Evolutionary conservation across 2,797 vertebrate genomes (phyloP).

Genomic region (Liasis olivaceus): DNA sequence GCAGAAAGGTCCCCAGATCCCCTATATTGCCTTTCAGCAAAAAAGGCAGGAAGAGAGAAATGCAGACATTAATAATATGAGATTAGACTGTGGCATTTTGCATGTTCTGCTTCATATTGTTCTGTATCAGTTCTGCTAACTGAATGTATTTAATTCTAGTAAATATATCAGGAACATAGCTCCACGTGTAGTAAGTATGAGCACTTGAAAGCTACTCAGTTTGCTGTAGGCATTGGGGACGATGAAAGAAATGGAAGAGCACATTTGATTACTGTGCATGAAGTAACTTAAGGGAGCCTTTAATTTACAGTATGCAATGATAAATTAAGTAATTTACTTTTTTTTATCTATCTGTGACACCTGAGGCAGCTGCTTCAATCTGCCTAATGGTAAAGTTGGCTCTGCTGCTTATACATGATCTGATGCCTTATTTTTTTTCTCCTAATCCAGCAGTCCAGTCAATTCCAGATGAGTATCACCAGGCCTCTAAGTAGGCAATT

Average conservation of each 20-base stretch:
- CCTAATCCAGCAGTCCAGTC: not conserved
- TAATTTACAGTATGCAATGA: not conserved
- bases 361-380: not conserved
- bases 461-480: not conserved
- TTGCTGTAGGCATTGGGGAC: not conserved
- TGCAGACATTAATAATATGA: too few relatives aligned
- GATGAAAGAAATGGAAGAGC: not conserved
- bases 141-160: not conserved
- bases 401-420: not conserved
- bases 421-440: not conserved
- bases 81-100: too few relatives aligned
- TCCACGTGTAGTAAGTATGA: not conserved
- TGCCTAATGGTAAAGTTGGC: not conserved
- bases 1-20: too few relatives aligned
- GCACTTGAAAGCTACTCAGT: not conserved
- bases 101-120: too few relatives aligned
- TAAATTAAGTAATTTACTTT: not conserved
- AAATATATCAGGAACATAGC: not conserved
- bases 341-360: not conserved
- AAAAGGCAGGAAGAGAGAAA: too few relatives aligned
- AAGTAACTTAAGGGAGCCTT: not conserved
- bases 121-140: not conserved
- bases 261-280: not conserved
- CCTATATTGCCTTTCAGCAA: too few relatives aligned
- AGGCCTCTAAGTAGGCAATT: not conserved